phyloP scores from a whole-genome alignment of 2,797 vertebrate species.

The Cuculus canorus region DNA sequence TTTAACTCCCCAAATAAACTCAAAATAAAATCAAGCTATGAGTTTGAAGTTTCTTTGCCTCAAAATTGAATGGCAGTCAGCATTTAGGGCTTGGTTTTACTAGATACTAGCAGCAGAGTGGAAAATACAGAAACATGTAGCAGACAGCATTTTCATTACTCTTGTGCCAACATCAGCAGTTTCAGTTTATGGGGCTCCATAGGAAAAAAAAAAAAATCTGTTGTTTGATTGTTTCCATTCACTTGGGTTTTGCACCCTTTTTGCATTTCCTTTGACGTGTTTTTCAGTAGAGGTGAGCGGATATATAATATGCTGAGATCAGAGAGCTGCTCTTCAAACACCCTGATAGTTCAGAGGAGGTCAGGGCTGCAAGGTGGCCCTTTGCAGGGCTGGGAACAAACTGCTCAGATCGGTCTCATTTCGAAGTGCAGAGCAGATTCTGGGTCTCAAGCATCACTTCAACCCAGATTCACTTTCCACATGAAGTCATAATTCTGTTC shows the following conservation, averaged over 20 bases:
- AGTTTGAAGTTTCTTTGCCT: neutral
- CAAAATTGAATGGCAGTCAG: neutral
- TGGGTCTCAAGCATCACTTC: neutral
- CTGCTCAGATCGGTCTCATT: neutral
- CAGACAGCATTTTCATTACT: conserved; percentile 9
- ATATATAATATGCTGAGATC: neutral
- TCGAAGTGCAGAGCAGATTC: neutral
- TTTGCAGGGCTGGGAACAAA: neutral
- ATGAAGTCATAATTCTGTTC: neutral
- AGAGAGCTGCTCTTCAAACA: neutral
- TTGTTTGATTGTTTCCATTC: conserved; percentile 32
- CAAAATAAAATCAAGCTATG: neutral
- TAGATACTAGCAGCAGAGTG: conserved; percentile 15
- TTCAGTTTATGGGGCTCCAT: neutral
- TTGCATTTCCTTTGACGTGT: neutral
- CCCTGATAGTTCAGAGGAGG: neutral
- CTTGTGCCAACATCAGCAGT: conserved; percentile 33
- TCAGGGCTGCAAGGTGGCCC: neutral
- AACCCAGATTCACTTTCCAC: neutral
- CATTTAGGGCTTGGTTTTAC: neutral
- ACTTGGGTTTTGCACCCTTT: neutral
- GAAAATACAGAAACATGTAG: conserved; percentile 11
- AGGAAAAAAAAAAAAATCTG: neutral
- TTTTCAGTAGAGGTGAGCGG: neutral
- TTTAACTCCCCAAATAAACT: neutral